Percentiles rank a stretch among this genome's conserved stretches.
Evolutionary conservation across 2,113 vertebrate genomes (phyloP).

Genomic region (Pyrgilauda ruficollis): DNA sequence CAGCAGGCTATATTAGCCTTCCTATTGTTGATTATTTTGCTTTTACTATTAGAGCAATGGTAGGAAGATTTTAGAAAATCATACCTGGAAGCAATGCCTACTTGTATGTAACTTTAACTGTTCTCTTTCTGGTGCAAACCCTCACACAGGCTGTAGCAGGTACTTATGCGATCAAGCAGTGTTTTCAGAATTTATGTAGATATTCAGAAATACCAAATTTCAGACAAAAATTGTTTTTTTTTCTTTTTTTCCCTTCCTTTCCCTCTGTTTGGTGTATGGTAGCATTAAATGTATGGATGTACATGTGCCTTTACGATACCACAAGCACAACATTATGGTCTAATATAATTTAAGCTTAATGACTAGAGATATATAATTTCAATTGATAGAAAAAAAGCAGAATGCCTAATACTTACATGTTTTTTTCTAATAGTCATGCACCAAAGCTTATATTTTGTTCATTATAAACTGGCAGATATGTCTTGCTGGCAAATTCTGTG

Average conservation of each 20-base stretch:
- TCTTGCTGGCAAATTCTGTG: conserved; percentile 12
- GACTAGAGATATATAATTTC: not conserved
- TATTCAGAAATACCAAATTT: not conserved
- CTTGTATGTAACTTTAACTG: not conserved
- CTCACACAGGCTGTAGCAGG: not conserved
- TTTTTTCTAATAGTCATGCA: not conserved
- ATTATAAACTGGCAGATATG: not conserved
- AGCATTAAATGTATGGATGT: not conserved
- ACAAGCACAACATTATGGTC: not conserved
- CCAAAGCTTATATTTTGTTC: not conserved
- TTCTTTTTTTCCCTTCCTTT: not conserved
- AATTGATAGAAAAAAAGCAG: not conserved
- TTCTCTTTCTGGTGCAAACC: not conserved
- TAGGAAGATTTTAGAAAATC: not conserved
- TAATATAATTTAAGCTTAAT: not conserved
- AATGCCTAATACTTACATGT: not conserved
- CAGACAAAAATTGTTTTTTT: not conserved
- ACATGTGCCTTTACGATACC: not conserved
- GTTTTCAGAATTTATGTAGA: not conserved
- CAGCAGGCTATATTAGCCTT: not conserved
- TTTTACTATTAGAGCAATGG: not conserved
- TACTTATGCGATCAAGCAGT: not conserved
- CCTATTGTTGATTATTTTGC: not conserved
- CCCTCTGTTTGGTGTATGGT: not conserved
- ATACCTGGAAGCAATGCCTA: not conserved